Conservation (phyloP, 2,113 vertebrate species). For the Lophotis ruficrista region DNA sequence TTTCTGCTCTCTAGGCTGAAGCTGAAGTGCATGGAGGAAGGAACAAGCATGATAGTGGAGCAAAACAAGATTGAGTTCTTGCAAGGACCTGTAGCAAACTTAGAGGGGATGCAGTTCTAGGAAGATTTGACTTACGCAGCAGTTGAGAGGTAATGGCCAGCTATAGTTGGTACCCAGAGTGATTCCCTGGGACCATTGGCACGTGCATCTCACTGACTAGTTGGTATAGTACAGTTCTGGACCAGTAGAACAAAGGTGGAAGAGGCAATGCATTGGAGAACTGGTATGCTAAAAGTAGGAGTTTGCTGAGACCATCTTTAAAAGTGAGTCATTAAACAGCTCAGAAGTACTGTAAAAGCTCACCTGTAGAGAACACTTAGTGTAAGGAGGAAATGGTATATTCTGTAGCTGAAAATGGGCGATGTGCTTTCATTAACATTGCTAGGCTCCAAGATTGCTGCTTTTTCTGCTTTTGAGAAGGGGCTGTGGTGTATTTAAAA, state of each 20-base stretch:
- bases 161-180: background rate
- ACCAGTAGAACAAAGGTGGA: background rate
- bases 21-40: background rate
- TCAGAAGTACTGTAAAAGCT: background rate
- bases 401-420: slow-evolving; percentile 12
- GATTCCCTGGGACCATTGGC: background rate
- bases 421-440: background rate
- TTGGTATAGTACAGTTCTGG: background rate
- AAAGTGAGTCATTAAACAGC: background rate
- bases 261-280: background rate
- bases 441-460: background rate
- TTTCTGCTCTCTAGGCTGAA: background rate
- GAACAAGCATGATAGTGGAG: background rate
- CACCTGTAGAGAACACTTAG: background rate
- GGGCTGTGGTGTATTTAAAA: background rate
- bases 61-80: background rate
- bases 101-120: background rate
- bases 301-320: background rate
- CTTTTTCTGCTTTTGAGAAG: background rate
- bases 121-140: background rate
- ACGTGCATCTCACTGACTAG: background rate
- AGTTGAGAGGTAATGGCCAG: background rate
- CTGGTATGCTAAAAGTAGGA: background rate
- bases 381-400: background rate
- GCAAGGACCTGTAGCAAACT: background rate